Evolutionary conservation across 1,140 invertebrate genomes (phyloP).

Genomic region (Bombyx mandarina): DNA sequence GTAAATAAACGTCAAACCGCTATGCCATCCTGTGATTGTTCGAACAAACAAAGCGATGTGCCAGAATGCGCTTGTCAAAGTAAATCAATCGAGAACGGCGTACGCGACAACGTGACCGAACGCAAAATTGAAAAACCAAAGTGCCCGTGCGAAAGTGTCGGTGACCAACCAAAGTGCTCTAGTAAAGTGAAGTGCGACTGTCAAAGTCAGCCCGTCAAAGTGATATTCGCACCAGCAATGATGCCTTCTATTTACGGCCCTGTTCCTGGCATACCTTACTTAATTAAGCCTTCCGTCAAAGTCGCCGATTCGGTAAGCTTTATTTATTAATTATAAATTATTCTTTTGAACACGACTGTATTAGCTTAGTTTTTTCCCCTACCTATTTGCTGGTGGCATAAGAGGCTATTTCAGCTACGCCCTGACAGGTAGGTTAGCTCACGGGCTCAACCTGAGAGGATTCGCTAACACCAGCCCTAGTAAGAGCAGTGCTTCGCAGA

Average conservation of each 20-base stretch:
- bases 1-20: slow-evolving; percentile 5
- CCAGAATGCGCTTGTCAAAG: slow-evolving; percentile 25
- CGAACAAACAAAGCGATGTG: slow-evolving; percentile 5
- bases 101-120: slow-evolving; percentile 28
- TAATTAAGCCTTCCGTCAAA: slow-evolving; percentile 28
- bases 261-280: slow-evolving; percentile 36
- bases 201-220: slow-evolving; percentile 42
- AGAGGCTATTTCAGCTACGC: no score
- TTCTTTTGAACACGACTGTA: neutral
- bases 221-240: slow-evolving; percentile 53
- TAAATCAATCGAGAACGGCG: slow-evolving; percentile 42
- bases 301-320: slow-evolving; percentile 34
- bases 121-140: no score
- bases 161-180: no score
- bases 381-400: neutral
- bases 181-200: slow-evolving; percentile 19
- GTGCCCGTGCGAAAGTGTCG: no score
- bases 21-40: slow-evolving; percentile 10
- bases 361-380: neutral
- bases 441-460: no score
- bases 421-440: no score
- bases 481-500: no score
- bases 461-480: no score
- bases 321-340: neutral
- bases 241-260: slow-evolving; percentile 45